Evolutionary conservation across 1,140 invertebrate genomes (phyloP), one percentile per base, ranked within the genome.

Genomic region (Bemisia tabaci): DNA sequence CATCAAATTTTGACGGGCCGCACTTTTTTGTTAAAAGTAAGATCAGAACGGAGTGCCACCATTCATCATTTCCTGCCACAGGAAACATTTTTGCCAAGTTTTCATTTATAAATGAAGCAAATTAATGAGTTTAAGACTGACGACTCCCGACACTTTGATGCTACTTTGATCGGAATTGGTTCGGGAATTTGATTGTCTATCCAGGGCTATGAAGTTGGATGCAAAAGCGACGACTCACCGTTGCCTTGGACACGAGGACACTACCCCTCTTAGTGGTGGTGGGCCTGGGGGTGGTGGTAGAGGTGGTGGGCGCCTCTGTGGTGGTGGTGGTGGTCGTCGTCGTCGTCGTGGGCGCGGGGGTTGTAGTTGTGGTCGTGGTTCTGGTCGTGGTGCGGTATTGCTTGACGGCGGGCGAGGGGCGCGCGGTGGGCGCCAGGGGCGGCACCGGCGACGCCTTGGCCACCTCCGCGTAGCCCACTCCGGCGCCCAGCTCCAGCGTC

Each of bases 231-330:
- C n/a, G n/a, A 48, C 33, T 48, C 5, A 48, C 68, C 59, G 69
- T 70, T 26, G 70, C 69, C 26, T 69, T 26, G 2, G 71, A 68
- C 22, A 70, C 12, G 1, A 72, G 66, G 2, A 71, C 67, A 61
- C 63, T 71, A 23, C 68, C 68, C 26, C 66, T 68, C 22, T 68
- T 48, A 1, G 60, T 22, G 48, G 69, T 79, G 60, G 77, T 77
- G 5, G 79, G 77, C 65, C 77, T 74, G n/a, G 74, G 75, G 21
- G 69, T 73, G 2, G 75, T 76, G 22, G 75, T 74, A 48, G 76
- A 72, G 59, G 60, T 60, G 12, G 67, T 59, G 22, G 64, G 61
- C 2, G 62, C 22, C 22, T 60, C 68, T 22, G 68, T 69, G 2
- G 67, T 33, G 17, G 68, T 73, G 23, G 70, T 68, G n/a, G 72